These are phyloP conservation scores for Drosophila acutilabella DNA, from an alignment of 2,888 invertebrate genomes.

Conservation along the genomic window DNA sequence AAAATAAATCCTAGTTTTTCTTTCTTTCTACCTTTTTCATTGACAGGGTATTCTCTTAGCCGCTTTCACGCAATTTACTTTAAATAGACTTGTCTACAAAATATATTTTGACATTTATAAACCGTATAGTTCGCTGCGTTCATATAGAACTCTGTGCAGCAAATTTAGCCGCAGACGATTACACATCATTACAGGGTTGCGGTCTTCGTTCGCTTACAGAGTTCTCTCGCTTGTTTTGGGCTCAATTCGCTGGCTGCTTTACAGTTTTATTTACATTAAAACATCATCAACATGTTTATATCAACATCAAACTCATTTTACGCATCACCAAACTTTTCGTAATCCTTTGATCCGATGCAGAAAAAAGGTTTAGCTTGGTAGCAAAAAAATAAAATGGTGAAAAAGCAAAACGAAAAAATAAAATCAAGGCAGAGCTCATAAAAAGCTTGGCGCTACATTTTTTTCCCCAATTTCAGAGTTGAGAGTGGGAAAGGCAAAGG, in stretches of 20 bases:
- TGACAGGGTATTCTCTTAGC: neutral
- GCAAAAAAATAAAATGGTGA: slow-evolving; percentile 20
- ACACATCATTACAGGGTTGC: slow-evolving; percentile 70
- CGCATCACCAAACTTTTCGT: slow-evolving; percentile 80
- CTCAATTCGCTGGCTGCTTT: slow-evolving; percentile 30
- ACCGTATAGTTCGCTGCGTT: slow-evolving; percentile 15
- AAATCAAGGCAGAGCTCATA: slow-evolving; percentile 66
- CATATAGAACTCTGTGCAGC: slow-evolving; percentile 15
- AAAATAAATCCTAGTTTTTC: too few species aligned
- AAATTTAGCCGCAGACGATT: slow-evolving; percentile 56
- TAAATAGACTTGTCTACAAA: slow-evolving; percentile 14
- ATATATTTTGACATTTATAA: slow-evolving; percentile 3
- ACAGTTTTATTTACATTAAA: slow-evolving; percentile 78
- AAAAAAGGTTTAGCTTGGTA: slow-evolving; percentile 50
- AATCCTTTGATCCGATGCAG: slow-evolving; percentile 76
- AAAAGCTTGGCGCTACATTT: slow-evolving; percentile 47
- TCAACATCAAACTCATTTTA: slow-evolving; percentile 81
- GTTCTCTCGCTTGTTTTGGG: neutral
- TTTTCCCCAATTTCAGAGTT: slow-evolving; percentile 1
- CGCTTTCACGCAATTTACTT: neutral
- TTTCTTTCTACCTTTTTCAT: too few species aligned
- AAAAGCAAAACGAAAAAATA: slow-evolving; percentile 30
- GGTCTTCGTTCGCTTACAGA: neutral
- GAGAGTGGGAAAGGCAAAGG: slow-evolving; percentile 3
- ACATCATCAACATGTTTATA: slow-evolving; percentile 81